Evolutionary conservation across 2,113 vertebrate genomes (phyloP), one percentile per base, ranked within the genome.

Genomic region (Centropristis striata): DNA sequence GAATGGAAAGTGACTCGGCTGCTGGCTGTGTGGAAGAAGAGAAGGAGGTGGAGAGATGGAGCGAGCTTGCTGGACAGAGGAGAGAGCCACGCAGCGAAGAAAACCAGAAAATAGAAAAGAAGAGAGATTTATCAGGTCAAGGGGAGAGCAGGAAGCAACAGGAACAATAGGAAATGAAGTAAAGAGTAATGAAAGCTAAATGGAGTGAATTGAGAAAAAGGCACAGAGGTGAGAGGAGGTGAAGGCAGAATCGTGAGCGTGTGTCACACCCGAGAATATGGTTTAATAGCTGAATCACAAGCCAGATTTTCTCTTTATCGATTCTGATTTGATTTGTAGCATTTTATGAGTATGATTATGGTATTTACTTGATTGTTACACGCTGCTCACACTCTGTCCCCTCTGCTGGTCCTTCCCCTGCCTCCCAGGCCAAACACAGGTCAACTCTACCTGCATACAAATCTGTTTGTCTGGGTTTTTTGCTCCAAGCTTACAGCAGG

Each of bases 1-100:
- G 58, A 66, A 75, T 68, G 80, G 80, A 49, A 57, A 28, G 68
- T 36, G 54, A 46, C 70, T 18, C 23, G 1, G 23, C 65, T 79
- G 61, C 47, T 60, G 41, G 11, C 39, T 28, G 2, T 32, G 41
- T 8, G 18, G 49, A 27, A 21, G 54, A 60, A 63, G 63, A 78
- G 20, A 39, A 13, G 10, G 27, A 49, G 55, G 39, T 36, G 49
- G 21, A 50, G 15, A 61, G 81, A 46, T 64, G 37, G 80, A 54
- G 50, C 1, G 9, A 41, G n/a, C 25, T 10, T 15, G 8, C 42
- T 27, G 58, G 21, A 60, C 7, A 3, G 6, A 23, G 57, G 18
- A 58, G 9, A 36, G 55, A 58, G 32, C 36, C 36, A 10, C 3
- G 20, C 32, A 20, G 20, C 11, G 20, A 67, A 23, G 50, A 39